A percentile compares a stretch with the other conserved stretches of the same genome.
These are phyloP conservation scores for Cephus spinipes DNA, from an alignment of 2,888 invertebrate genomes.

Conservation along the genomic window DNA sequence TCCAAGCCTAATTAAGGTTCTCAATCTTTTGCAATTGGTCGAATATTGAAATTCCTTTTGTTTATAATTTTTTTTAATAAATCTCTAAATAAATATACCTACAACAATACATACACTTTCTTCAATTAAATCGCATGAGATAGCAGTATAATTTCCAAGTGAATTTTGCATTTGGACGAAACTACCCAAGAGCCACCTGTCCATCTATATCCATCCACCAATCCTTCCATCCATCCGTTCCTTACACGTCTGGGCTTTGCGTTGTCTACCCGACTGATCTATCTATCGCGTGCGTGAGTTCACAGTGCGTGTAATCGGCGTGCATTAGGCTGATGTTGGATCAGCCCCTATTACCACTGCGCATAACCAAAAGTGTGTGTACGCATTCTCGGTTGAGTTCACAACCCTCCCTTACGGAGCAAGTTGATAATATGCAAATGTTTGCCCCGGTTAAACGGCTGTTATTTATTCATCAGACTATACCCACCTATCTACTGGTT, in stretches of 20 bases:
- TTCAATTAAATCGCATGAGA: not conserved
- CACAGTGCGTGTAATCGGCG: conserved; percentile 54
- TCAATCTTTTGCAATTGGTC: not conserved
- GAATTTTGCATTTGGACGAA: not conserved
- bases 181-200: not conserved
- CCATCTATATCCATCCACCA: not conserved
- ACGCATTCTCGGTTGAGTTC: conserved; percentile 32
- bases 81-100: not conserved
- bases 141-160: not conserved
- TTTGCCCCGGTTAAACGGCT: conserved; percentile 48
- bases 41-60: not conserved
- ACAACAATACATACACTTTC: not conserved
- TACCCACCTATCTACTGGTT: conserved; percentile 15
- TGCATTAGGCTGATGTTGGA: conserved; percentile 41
- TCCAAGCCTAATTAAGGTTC: not conserved
- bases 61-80: not conserved
- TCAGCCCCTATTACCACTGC: conserved; percentile 22
- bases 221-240: not conserved
- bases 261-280: conserved; percentile 2
- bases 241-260: not conserved
- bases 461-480: conserved; percentile 32
- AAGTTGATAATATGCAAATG: conserved; percentile 48
- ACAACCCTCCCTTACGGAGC: conserved; percentile 6
- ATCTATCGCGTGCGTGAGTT: conserved; percentile 38
- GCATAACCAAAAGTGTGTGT: not conserved